A percentile compares a stretch with the other conserved stretches of the same genome.
Evolutionary conservation across 1,140 invertebrate genomes (phyloP).

Genomic region (Drosophila melanica): DNA sequence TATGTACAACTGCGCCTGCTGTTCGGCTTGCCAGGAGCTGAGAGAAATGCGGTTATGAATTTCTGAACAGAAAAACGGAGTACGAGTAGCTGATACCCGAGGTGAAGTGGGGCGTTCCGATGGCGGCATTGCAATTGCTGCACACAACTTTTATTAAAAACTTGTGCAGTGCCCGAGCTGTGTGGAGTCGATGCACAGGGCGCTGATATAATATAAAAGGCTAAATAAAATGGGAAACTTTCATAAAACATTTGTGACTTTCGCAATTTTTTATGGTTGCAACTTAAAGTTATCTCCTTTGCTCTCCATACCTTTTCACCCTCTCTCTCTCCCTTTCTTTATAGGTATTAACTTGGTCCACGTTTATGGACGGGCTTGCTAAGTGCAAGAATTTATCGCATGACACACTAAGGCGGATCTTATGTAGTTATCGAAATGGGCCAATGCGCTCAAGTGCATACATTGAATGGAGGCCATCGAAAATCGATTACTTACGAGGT

Average conservation of each 20-base stretch:
- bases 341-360: constrained; percentile 31
- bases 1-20: constrained; percentile 77
- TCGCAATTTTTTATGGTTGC: constrained; percentile 70
- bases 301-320: no score
- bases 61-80: constrained; percentile 61
- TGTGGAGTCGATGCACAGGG: constrained; percentile 37
- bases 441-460: constrained; percentile 60
- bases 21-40: constrained; percentile 32
- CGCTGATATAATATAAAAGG: constrained; percentile 47
- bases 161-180: constrained; percentile 60
- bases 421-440: constrained; percentile 68
- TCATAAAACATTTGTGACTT: constrained; percentile 81
- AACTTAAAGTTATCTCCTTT: constrained; percentile 58
- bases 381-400: constrained; percentile 68
- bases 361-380: constrained; percentile 18
- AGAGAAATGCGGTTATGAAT: constrained; percentile 76
- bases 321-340: not conserved
- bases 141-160: constrained; percentile 75
- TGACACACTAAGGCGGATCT: constrained; percentile 65
- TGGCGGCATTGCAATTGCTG: constrained; percentile 35
- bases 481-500: constrained; percentile 49
- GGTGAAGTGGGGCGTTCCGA: not conserved
- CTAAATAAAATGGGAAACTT: constrained; percentile 76
- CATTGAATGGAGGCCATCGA: constrained; percentile 40
- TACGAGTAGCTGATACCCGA: constrained; percentile 32